Conservation (phyloP, 1,140 invertebrate species). For the Piezodorus guildinii region DNA sequence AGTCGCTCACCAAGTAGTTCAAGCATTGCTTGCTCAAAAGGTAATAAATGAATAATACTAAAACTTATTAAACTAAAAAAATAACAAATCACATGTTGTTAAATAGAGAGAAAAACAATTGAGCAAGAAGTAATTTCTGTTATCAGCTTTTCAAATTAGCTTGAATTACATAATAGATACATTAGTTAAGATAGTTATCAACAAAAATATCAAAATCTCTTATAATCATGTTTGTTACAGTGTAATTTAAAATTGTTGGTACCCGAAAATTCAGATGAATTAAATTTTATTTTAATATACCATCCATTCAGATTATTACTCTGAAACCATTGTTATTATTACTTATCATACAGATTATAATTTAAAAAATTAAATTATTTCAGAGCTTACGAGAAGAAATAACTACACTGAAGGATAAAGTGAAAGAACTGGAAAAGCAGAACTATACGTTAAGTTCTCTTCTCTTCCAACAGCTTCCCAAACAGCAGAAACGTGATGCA, state of each 20-base stretch:
- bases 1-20: slow-evolving; percentile 66
- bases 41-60: slow-evolving; percentile 36
- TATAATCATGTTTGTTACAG: no score
- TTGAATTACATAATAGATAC: neutral
- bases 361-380: slow-evolving; percentile 13
- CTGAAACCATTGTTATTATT: no score
- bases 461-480: slow-evolving; percentile 47
- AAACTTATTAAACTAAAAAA: neutral
- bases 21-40: slow-evolving; percentile 71
- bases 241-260: no score
- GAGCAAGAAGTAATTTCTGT: no score
- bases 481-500: slow-evolving; percentile 1
- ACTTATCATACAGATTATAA: no score
- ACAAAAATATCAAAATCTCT: no score
- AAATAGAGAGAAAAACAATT: no score
- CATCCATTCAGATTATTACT: no score
- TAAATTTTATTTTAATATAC: no score
- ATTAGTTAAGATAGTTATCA: no score
- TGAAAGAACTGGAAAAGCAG: slow-evolving; percentile 54
- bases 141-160: neutral
- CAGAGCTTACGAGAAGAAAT: slow-evolving; percentile 57
- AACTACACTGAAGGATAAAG: slow-evolving; percentile 44
- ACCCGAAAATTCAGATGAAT: no score
- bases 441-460: slow-evolving; percentile 51
- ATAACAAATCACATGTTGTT: no score